Conservation (phyloP, 2,888 invertebrate genomes). For the Schizaphis graminum region DNA sequence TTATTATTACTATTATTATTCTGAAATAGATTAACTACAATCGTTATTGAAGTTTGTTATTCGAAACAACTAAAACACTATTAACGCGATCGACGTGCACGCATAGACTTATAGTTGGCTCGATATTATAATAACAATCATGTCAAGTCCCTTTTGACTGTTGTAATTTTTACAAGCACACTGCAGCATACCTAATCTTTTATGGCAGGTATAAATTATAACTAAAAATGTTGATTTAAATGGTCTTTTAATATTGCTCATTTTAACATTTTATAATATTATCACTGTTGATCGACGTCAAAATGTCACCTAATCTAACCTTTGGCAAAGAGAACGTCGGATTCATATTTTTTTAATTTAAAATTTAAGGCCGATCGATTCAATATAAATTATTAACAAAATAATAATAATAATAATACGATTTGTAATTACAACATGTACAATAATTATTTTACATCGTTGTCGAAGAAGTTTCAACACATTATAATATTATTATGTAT, state of each 20-base stretch:
- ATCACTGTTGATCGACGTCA: neutral
- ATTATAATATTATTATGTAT: neutral
- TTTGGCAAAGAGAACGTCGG: neutral
- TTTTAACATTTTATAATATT: neutral
- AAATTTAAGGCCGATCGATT: neutral
- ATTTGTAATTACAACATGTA: neutral
- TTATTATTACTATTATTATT: neutral
- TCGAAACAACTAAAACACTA: neutral
- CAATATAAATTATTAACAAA: neutral
- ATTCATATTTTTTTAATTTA: neutral
- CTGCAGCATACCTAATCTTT: neutral
- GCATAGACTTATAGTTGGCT: neutral
- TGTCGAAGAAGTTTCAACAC: neutral
- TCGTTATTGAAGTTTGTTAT: neutral
- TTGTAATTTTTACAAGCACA: neutral
- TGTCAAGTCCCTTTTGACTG: neutral
- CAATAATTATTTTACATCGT: neutral
- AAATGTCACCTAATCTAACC: neutral
- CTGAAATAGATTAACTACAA: neutral
- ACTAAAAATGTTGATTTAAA: neutral
- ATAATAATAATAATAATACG: neutral
- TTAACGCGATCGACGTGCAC: neutral
- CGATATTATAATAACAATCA: neutral
- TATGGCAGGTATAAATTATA: neutral
- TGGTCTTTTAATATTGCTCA: neutral